phyloP scores from a whole-genome alignment of 2,888 invertebrate species.

The Leptinotarsa peninsularis region DNA sequence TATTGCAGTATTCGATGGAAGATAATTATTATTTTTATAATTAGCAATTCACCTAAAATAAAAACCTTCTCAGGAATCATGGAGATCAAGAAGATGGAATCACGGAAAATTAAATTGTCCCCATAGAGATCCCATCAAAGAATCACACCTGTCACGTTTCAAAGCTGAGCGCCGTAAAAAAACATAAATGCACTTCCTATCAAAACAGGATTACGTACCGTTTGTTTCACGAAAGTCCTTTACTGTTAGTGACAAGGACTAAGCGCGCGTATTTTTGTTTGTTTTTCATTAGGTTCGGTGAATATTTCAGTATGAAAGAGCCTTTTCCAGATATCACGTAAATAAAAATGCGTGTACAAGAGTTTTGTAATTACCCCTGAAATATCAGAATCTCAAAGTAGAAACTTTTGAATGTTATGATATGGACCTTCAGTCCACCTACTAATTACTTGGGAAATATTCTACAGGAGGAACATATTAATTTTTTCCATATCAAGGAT shows the following conservation, averaged over 20 bases:
- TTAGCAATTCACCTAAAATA: too few species aligned
- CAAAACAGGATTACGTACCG: conserved; percentile 19
- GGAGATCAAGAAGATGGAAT: too few species aligned
- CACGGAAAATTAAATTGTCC: neutral
- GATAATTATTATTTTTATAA: too few species aligned
- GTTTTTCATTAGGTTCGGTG: conserved; percentile 28
- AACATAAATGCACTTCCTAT: conserved; percentile 13
- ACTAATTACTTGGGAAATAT: conserved; percentile 21
- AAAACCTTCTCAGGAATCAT: too few species aligned
- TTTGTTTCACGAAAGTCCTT: conserved; percentile 14
- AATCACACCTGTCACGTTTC: neutral
- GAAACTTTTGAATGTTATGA: conserved; percentile 22
- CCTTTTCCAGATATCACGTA: conserved; percentile 25
- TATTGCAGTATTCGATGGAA: too few species aligned
- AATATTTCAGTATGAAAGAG: conserved; percentile 22
- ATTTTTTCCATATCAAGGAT: conserved; percentile 16
- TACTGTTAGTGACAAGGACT: conserved; percentile 22
- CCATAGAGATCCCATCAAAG: neutral
- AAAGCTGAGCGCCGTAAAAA: neutral
- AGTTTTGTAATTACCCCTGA: conserved; percentile 20
- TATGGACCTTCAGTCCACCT: conserved; percentile 5
- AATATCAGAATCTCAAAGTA: conserved; percentile 13
- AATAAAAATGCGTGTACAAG: conserved; percentile 22
- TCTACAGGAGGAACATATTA: neutral
- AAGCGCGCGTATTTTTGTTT: conserved; percentile 25